These are phyloP conservation scores for Euborellia annulipes DNA, from an alignment of 1,140 invertebrate species.

Conservation along the genomic window DNA sequence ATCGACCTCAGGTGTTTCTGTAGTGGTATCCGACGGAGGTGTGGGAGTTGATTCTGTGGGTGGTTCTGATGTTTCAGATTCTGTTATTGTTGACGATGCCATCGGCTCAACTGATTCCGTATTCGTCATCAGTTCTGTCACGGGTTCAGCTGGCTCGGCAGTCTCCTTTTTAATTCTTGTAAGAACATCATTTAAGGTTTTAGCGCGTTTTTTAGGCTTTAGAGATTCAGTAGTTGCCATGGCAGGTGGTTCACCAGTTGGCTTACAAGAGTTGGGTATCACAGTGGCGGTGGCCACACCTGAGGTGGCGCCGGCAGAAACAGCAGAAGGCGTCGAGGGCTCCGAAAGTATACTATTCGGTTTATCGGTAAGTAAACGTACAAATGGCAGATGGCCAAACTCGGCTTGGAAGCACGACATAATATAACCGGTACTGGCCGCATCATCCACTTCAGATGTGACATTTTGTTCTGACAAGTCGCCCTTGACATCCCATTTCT, in stretches of 20 bases:
- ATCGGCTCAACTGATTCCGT: slow-evolving; percentile 4
- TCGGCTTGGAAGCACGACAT: slow-evolving; percentile 75
- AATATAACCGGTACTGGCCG: slow-evolving; percentile 53
- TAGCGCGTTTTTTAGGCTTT: slow-evolving; percentile 38
- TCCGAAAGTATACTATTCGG: neutral
- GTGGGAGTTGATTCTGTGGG: neutral
- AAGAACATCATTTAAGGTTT: slow-evolving; percentile 40
- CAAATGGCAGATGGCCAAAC: slow-evolving; percentile 63
- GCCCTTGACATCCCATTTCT: slow-evolving; percentile 54
- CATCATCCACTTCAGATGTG: slow-evolving; percentile 27
- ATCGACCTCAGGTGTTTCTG: neutral
- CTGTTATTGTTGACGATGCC: neutral
- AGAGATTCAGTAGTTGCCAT: too few relatives aligned
- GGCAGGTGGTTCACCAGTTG: too few relatives aligned
- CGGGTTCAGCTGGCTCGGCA: slow-evolving; percentile 8
- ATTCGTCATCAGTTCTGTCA: slow-evolving; percentile 24
- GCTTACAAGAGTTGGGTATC: too few relatives aligned
- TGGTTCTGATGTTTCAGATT: slow-evolving; percentile 1
- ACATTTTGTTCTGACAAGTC: slow-evolving; percentile 40
- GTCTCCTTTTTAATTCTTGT: slow-evolving; percentile 43
- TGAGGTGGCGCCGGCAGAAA: too few relatives aligned
- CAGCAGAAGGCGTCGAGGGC: too few relatives aligned
- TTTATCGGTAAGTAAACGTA: slow-evolving; percentile 42
- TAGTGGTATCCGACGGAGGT: neutral
- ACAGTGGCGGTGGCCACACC: too few relatives aligned